Conservation (phyloP, 2,888 invertebrate genomes). For the Drymonia ruficornis region DNA sequence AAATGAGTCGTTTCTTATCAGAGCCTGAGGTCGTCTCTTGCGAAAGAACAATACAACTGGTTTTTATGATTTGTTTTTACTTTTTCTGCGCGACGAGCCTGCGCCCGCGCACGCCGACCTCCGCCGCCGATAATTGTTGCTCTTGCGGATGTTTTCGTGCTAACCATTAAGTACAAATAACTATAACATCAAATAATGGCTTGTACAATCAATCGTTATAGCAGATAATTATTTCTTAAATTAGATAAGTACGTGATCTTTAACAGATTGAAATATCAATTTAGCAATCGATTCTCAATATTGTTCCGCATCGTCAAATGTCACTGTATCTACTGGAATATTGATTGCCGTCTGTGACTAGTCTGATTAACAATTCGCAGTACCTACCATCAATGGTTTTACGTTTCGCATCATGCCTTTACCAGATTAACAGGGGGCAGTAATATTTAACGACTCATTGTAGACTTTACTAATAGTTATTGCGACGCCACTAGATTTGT, state of each 20-base stretch:
- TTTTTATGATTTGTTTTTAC: slow-evolving; percentile 75
- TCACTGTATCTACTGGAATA: slow-evolving; percentile 19
- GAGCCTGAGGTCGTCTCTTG: slow-evolving; percentile 61
- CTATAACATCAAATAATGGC: slow-evolving; percentile 17
- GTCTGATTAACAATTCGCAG: slow-evolving; percentile 56
- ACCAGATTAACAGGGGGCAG: slow-evolving; percentile 65
- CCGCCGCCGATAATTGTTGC: slow-evolving; percentile 45
- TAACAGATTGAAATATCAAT: neutral
- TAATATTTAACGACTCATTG: slow-evolving; percentile 80
- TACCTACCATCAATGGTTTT: slow-evolving; percentile 49
- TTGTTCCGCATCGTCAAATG: slow-evolving; percentile 10
- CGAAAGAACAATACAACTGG: slow-evolving; percentile 79
- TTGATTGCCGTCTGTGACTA: slow-evolving; percentile 23
- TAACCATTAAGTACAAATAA: slow-evolving; percentile 28
- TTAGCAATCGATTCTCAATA: slow-evolving; percentile 3
- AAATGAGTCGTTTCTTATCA: slow-evolving; percentile 69
- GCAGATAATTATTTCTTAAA: neutral
- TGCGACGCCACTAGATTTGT: slow-evolving; percentile 55
- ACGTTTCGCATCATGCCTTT: slow-evolving; percentile 68
- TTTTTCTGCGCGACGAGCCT: slow-evolving; percentile 54
- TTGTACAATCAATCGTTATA: slow-evolving; percentile 12
- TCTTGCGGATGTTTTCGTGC: slow-evolving; percentile 60
- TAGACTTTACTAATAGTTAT: slow-evolving; percentile 64
- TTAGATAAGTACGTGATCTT: neutral
- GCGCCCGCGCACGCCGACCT: slow-evolving; percentile 43